Base-by-base conservation (phyloP, 2,888 invertebrate species). In the Myathropa florea region DNA sequence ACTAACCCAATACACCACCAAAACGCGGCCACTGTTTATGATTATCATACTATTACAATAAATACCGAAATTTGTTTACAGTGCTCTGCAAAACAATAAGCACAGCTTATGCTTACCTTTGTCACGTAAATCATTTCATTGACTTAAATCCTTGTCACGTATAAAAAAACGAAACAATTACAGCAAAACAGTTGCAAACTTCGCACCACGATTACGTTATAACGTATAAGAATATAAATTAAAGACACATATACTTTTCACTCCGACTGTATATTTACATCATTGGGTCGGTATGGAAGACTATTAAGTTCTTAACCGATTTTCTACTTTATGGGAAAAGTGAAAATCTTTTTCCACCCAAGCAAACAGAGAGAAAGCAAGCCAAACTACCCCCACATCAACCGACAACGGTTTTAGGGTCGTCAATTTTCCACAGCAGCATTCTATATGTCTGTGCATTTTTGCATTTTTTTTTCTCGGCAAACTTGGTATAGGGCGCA, bases 391-490 rank as follows among this genome's bases (percentile, higher is more conserved):
- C 60, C 39, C 28, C 57, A 10, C 57, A 18, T 18, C 33, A 30
- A 68, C 68, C 59, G n/a, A 70, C 59, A 63, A 78, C 75, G 78
- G 67, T 75, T 83, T 61, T 83, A 73, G 77, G 77, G 73, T 78
- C 83, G 86, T 78, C 83, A 83, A 86, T 83, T 86, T 83, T 86
- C 78, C 61, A 65, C 78, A 86, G 75, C 83, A 78, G 70, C 28
- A 65, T 86, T 86, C 78, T 86, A 70, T 78, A 60, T 71, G 65
- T 60, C 64, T 46, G 60, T 67, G 73, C 67, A 73, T 73, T 80
- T 63, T 39, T n/a, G n/a, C n/a, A 64, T 26, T 30, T 46, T 61
- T 72, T 28, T 60, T 61, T 53, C 0, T 12, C 46, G n/a, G 4
- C 14, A 61, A 4, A 26, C 21, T 14, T 39, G 36, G n/a, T 12